Percentiles rank a stretch among this genome's conserved stretches.
phyloP scores from a whole-genome alignment of 2,888 invertebrate species.

The Acrocera orbiculus region DNA sequence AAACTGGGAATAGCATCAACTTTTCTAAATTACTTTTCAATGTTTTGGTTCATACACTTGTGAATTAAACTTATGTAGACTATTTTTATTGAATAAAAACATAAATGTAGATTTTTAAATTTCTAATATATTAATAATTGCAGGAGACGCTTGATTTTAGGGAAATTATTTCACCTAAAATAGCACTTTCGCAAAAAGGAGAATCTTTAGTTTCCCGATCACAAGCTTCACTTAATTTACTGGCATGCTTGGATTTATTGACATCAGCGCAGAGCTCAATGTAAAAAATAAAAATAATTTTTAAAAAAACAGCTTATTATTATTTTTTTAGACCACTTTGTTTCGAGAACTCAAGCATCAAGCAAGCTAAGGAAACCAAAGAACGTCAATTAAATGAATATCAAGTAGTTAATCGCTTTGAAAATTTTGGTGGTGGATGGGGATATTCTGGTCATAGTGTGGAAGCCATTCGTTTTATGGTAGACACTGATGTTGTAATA shows the following conservation, averaged over 20 bases:
- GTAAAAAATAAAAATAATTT: slow-evolving; percentile 20
- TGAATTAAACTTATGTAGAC: too few relatives aligned
- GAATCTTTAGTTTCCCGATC: slow-evolving; percentile 58
- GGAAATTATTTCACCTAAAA: slow-evolving; percentile 60
- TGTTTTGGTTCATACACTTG: too few relatives aligned
- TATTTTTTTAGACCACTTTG: slow-evolving; percentile 21
- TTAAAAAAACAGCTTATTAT: not conserved
- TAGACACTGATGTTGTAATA: slow-evolving; percentile 75
- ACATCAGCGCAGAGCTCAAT: slow-evolving; percentile 60
- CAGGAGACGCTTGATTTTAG: slow-evolving; percentile 26
- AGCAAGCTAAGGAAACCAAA: slow-evolving; percentile 22
- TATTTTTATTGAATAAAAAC: too few relatives aligned
- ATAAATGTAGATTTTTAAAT: too few relatives aligned
- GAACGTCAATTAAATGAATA: slow-evolving; percentile 26
- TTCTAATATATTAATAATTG: too few relatives aligned
- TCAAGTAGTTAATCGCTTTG: slow-evolving; percentile 63
- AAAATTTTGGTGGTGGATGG: slow-evolving; percentile 95
- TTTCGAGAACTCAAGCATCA: slow-evolving; percentile 25
- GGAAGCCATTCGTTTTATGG: slow-evolving; percentile 89
- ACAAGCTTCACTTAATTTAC: slow-evolving; percentile 76
- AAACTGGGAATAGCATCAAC: too few relatives aligned
- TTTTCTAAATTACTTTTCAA: too few relatives aligned
- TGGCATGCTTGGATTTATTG: slow-evolving; percentile 78
- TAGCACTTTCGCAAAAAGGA: slow-evolving; percentile 57
- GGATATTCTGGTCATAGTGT: slow-evolving; percentile 94